A percentile compares a stretch with the other conserved stretches of the same genome.
These are phyloP conservation scores for Desoria tigrina DNA, from an alignment of 2,888 invertebrate genomes.

Conservation along the genomic window DNA sequence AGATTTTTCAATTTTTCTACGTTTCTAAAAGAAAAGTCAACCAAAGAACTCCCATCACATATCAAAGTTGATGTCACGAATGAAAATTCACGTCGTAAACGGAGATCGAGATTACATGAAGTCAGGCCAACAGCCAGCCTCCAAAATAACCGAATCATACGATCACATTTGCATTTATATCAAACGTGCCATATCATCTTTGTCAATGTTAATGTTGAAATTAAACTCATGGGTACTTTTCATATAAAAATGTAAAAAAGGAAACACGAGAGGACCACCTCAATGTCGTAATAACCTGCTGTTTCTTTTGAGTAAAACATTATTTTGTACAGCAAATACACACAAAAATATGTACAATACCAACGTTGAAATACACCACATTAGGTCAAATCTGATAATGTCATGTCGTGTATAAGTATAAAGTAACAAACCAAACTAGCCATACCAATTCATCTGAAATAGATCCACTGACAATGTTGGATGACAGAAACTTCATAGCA, in stretches of 20 bases:
- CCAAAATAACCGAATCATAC: not conserved
- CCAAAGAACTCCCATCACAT: not conserved
- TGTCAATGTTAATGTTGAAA: not conserved
- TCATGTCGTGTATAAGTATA: conserved; percentile 22
- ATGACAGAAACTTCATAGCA: too few relatives aligned
- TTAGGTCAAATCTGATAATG: conserved; percentile 31
- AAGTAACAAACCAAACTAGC: not conserved
- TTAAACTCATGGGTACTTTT: not conserved
- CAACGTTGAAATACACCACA: conserved; percentile 22
- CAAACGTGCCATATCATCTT: not conserved
- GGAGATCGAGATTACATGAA: not conserved
- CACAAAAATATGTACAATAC: conserved; percentile 7
- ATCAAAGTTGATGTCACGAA: conserved; percentile 15
- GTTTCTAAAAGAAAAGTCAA: not conserved
- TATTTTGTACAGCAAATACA: conserved; percentile 4
- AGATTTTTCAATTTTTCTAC: conserved; percentile 7
- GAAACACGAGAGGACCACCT: conserved; percentile 16
- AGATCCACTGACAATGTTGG: conserved; percentile 8
- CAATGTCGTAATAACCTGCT: conserved; percentile 3
- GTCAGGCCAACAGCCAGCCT: not conserved
- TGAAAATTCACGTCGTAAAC: conserved; percentile 13
- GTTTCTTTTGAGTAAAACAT: not conserved
- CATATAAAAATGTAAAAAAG: not conserved
- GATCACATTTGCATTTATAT: not conserved
- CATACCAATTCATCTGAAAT: conserved; percentile 23